Percentiles rank a stretch among this genome's conserved stretches.
Evolutionary conservation across 2,888 invertebrate species (phyloP).

Genomic region (Alloplasta piceator): DNA sequence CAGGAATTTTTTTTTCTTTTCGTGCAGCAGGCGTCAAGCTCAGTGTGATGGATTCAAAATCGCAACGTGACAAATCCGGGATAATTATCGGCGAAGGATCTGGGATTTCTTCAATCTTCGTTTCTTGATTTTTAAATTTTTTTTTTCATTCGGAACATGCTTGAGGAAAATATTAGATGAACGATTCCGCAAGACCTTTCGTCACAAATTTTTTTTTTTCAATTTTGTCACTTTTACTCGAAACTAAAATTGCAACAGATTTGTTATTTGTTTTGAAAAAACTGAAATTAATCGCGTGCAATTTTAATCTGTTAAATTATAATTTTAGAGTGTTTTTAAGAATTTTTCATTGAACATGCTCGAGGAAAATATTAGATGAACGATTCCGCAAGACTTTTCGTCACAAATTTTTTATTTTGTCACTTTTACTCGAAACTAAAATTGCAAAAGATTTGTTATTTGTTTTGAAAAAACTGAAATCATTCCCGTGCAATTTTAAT

Average conservation of each 20-base stretch:
- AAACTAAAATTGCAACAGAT: no score
- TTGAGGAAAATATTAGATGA: not conserved
- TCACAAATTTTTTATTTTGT: no score
- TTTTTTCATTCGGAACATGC: not conserved
- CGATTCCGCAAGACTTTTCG: no score
- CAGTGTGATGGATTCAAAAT: slow-evolving; percentile 1
- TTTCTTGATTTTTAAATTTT: not conserved
- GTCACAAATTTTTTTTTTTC: no score
- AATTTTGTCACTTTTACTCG: no score
- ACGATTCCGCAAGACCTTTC: no score
- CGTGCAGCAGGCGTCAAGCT: slow-evolving; percentile 54
- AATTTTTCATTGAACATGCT: not conserved
- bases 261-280: no score
- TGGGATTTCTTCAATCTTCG: not conserved
- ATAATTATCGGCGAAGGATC: not conserved
- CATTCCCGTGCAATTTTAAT: not conserved
- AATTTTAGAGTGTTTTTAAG: not conserved
- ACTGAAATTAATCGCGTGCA: no score
- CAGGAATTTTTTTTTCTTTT: slow-evolving; percentile 3
- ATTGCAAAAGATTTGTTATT: no score
- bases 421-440: no score
- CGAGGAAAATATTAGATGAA: not conserved
- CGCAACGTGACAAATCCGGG: not conserved
- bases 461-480: no score
- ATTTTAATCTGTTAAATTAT: not conserved